Percentiles rank a stretch among this genome's conserved stretches.
These are phyloP conservation scores for Crambe crambe DNA, from an alignment of 37 sponge, comb jelly and placozoan genomes.

Conservation along the genomic window DNA sequence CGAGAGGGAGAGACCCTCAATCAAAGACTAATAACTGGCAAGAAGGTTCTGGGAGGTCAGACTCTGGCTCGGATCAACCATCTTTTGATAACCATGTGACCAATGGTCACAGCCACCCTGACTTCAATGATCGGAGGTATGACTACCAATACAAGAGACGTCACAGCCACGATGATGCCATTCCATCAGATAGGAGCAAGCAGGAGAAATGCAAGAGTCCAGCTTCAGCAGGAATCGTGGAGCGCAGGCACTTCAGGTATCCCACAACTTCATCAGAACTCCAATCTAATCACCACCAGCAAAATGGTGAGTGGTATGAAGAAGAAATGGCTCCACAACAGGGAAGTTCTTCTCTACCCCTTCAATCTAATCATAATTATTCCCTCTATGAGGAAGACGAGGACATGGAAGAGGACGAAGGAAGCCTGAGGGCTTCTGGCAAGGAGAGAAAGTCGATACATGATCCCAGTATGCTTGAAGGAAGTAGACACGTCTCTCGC, in stretches of 20 bases:
- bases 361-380: background rate
- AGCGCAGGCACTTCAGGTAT: background rate
- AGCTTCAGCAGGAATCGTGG: background rate
- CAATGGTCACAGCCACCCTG: background rate
- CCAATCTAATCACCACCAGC: background rate
- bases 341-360: background rate
- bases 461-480: background rate
- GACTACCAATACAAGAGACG: background rate
- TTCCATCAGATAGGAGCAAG: background rate
- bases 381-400: slow-evolving; percentile 5
- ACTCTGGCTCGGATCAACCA: background rate
- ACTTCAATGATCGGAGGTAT: too few species aligned
- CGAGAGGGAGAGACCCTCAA: background rate
- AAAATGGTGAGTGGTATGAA: background rate
- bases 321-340: background rate
- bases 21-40: background rate
- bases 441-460: background rate
- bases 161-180: background rate
- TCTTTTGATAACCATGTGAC: background rate
- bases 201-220: background rate
- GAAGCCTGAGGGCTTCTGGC: background rate
- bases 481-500: background rate
- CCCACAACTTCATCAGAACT: background rate
- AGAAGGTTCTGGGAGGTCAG: background rate
- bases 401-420: slow-evolving; percentile 2